phyloP scores from a whole-genome alignment of 2,888 invertebrate genomes.

The Chalcosyrphus nemorum region DNA sequence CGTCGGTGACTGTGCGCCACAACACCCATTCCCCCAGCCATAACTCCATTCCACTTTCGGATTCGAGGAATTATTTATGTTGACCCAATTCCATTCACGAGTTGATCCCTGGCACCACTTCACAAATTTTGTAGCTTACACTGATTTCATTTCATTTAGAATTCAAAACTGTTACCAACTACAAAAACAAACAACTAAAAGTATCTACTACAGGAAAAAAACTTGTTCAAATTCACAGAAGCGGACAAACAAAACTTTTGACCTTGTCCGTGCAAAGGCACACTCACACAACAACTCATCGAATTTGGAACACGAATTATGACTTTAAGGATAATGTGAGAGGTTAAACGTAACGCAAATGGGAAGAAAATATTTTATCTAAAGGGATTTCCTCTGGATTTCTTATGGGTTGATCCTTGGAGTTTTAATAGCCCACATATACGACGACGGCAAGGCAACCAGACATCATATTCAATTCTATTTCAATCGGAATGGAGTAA shows the following conservation, averaged over 20 bases:
- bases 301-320: conserved; percentile 35
- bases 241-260: conserved; percentile 14
- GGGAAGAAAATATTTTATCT: conserved; percentile 22
- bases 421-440: conserved; percentile 38
- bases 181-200: conserved; percentile 3
- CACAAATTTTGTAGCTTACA: conserved; percentile 45
- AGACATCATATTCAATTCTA: conserved; percentile 43
- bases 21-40: no score
- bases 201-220: neutral
- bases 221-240: neutral
- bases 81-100: conserved; percentile 53
- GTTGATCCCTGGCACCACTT: conserved; percentile 54
- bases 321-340: conserved; percentile 18
- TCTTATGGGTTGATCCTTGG: conserved; percentile 40
- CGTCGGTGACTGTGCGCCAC: no score
- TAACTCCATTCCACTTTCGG: neutral
- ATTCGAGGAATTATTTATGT: conserved; percentile 48
- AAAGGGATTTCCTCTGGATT: conserved; percentile 22
- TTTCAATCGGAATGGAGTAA: neutral
- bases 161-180: conserved; percentile 53
- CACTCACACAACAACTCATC: no score
- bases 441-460: conserved; percentile 14
- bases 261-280: conserved; percentile 46
- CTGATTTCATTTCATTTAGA: conserved; percentile 27
- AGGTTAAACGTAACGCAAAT: no score